Conservation (phyloP, 2,113 vertebrate species). For the Prionailurus bengalensis region DNA sequence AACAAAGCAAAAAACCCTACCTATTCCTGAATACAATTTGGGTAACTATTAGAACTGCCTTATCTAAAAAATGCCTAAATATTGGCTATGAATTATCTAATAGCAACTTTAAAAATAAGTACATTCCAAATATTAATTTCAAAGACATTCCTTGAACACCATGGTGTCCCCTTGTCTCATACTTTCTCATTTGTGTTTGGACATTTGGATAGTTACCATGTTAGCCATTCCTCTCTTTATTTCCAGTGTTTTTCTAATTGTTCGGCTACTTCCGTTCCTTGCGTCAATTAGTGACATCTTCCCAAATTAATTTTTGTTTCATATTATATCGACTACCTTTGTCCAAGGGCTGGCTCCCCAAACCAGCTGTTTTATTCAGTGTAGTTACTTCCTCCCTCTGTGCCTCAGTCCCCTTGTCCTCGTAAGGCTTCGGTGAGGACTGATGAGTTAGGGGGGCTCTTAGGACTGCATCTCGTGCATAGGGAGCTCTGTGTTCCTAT, state of each 20-base stretch:
- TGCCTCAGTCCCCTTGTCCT: neutral
- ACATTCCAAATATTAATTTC: neutral
- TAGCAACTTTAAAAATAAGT: neutral
- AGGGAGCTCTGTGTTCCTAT: neutral
- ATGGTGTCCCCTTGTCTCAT: neutral
- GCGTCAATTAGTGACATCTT: neutral
- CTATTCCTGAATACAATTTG: neutral
- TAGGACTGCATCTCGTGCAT: rapidly evolving
- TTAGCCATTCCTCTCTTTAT: neutral
- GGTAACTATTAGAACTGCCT: neutral
- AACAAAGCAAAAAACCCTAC: neutral
- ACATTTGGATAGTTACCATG: neutral
- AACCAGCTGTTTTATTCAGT: neutral
- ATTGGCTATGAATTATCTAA: neutral
- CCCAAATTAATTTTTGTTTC: neutral
- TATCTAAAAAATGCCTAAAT: neutral
- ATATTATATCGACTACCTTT: neutral
- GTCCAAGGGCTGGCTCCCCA: neutral
- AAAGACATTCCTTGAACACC: neutral
- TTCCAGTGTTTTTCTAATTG: neutral
- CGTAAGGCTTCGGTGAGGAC: neutral
- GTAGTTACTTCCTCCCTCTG: neutral
- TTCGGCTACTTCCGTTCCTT: neutral
- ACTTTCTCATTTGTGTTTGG: neutral
- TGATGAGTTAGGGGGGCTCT: neutral